Conservation (phyloP, 2,113 vertebrate genomes). For the Australoheros scitulus region DNA sequence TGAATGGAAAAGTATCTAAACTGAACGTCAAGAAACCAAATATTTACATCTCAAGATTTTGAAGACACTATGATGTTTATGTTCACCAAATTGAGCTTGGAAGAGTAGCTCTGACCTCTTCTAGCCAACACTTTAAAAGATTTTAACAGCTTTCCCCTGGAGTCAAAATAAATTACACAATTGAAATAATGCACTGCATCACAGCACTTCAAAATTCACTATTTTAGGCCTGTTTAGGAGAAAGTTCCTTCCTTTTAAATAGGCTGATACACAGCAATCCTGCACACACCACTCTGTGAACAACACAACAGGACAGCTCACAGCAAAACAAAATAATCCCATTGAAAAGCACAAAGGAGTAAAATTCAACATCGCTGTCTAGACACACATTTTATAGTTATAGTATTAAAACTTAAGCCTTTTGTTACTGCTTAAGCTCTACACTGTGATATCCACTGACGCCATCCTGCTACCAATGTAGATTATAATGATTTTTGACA, state of each 20-base stretch:
- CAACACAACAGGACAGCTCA: slow-evolving; percentile 24
- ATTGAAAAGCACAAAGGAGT: background rate
- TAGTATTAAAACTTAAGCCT: background rate
- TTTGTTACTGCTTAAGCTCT: background rate
- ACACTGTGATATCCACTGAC: background rate
- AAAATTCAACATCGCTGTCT: background rate
- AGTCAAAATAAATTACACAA: slow-evolving; percentile 11
- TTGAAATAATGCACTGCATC: background rate
- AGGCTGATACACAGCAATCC: slow-evolving; percentile 78
- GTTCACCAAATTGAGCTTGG: background rate
- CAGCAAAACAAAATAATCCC: background rate
- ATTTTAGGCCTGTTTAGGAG: slow-evolving; percentile 62
- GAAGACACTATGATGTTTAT: background rate
- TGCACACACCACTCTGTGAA: slow-evolving; percentile 63
- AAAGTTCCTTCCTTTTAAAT: slow-evolving; percentile 84
- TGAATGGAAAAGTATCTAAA: slow-evolving; percentile 33
- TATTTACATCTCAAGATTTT: slow-evolving; percentile 9
- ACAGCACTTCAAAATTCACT: background rate
- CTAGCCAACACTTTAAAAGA: background rate
- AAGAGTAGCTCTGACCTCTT: slow-evolving; percentile 1
- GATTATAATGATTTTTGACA: slow-evolving; percentile 7
- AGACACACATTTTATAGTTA: background rate
- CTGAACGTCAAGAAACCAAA: slow-evolving; percentile 12
- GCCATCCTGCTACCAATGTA: background rate
- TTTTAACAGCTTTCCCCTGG: background rate